phyloP scores from a whole-genome alignment of 2,888 invertebrate genomes.

The Melanotus villosus region DNA sequence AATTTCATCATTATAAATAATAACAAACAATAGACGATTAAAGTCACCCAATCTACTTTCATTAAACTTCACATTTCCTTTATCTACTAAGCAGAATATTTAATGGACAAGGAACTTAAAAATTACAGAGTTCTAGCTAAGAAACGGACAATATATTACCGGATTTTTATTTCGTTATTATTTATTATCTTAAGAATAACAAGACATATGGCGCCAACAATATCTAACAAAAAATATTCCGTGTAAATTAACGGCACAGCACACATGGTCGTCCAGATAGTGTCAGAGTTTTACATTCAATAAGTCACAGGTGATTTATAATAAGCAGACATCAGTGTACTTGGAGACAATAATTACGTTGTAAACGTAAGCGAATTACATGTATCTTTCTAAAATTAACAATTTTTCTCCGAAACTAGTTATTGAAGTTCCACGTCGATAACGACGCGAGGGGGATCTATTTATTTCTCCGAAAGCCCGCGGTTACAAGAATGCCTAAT shows the following conservation, averaged over 20 bases:
- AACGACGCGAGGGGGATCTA: slow-evolving; percentile 11
- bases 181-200: slow-evolving; percentile 44
- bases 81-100: slow-evolving; percentile 11
- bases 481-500: slow-evolving; percentile 55
- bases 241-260: slow-evolving; percentile 56
- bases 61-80: slow-evolving; percentile 29
- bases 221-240: slow-evolving; percentile 55
- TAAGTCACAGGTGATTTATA: slow-evolving; percentile 60
- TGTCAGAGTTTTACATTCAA: slow-evolving; percentile 57
- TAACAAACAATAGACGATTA: slow-evolving; percentile 47
- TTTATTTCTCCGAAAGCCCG: slow-evolving; percentile 27
- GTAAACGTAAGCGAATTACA: slow-evolving; percentile 46
- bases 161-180: slow-evolving; percentile 41
- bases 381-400: background rate
- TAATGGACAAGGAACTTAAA: slow-evolving; percentile 23
- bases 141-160: slow-evolving; percentile 35
- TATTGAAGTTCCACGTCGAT: slow-evolving; percentile 7
- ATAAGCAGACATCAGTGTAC: slow-evolving; percentile 52
- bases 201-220: slow-evolving; percentile 57
- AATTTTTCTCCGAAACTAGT: slow-evolving; percentile 13
- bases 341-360: slow-evolving; percentile 60
- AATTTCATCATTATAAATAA: slow-evolving; percentile 48
- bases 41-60: slow-evolving; percentile 33
- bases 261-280: slow-evolving; percentile 54
- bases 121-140: slow-evolving; percentile 19